Evolutionary conservation across 1,140 invertebrate species (phyloP).

Genomic region (Drosophila hydei): DNA sequence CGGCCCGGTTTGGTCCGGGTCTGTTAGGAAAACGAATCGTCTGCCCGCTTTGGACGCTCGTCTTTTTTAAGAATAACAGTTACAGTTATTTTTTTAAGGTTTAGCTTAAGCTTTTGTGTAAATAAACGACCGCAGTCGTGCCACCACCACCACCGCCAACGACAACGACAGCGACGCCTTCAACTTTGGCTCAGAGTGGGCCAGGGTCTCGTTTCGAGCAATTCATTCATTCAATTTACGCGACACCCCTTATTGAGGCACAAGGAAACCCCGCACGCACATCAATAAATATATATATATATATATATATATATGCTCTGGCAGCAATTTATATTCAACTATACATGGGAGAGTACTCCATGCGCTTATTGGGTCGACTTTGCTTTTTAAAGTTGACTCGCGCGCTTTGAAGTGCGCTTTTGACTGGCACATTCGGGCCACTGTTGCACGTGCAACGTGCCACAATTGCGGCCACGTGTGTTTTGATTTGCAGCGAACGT

Average conservation of each 20-base stretch:
- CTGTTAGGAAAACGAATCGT: conserved; percentile 35
- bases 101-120: conserved; percentile 83
- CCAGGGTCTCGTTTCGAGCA: conserved; percentile 57
- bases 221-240: conserved; percentile 83
- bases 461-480: conserved; percentile 83
- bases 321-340: conserved; percentile 43
- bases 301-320: conserved; percentile 4
- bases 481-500: conserved; percentile 83
- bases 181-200: conserved; percentile 28
- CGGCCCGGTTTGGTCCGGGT: neutral
- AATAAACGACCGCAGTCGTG: conserved; percentile 81
- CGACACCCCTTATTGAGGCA: conserved; percentile 73
- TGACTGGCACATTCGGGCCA: conserved; percentile 69
- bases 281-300: conserved; percentile 1
- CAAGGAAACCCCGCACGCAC: conserved; percentile 15
- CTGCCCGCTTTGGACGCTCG: conserved; percentile 41
- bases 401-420: conserved; percentile 72
- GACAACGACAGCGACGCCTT: conserved; percentile 1
- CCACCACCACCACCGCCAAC: conserved; percentile 45
- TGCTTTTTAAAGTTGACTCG: conserved; percentile 72
- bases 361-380: conserved; percentile 46
- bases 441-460: conserved; percentile 80
- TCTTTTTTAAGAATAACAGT: conserved; percentile 77
- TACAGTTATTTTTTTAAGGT: conserved; percentile 82
- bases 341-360: conserved; percentile 9